These are phyloP conservation scores for Mimas tiliae DNA, from an alignment of 2,888 invertebrate genomes.

Conservation along the genomic window DNA sequence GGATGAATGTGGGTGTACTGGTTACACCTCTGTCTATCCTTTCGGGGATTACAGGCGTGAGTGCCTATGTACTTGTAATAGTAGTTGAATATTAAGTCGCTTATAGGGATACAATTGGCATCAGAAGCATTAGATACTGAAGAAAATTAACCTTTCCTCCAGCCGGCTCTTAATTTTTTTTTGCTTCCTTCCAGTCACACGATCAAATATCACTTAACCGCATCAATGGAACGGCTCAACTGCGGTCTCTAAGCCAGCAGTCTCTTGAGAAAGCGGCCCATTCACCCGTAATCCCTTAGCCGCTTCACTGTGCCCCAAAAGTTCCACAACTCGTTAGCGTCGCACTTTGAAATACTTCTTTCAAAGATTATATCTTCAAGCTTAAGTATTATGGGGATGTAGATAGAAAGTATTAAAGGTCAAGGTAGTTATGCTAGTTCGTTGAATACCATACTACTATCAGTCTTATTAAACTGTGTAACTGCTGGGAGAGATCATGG, in stretches of 20 bases:
- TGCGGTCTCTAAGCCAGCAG: neutral
- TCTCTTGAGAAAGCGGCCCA: neutral
- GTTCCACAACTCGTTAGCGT: slow-evolving; percentile 14
- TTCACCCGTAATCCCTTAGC: slow-evolving; percentile 6
- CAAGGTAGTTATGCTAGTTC: too few species aligned
- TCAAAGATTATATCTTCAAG: neutral
- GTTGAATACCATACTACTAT: too few species aligned
- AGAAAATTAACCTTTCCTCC: neutral
- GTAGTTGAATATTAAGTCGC: too few species aligned
- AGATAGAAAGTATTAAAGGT: neutral
- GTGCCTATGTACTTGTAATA: too few species aligned
- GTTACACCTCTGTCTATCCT: too few species aligned
- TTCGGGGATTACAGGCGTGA: too few species aligned
- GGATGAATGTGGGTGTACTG: too few species aligned
- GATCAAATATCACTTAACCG: neutral
- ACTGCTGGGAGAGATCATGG: too few species aligned
- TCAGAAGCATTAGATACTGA: neutral
- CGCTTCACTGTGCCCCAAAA: neutral
- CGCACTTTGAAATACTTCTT: neutral
- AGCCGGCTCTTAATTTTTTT: neutral
- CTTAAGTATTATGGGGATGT: too few species aligned
- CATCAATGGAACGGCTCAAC: neutral
- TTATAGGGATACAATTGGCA: too few species aligned
- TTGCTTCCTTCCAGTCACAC: neutral
- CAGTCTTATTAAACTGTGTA: too few species aligned